Conservation (phyloP, 53 echinoderm and acorn worm species). For the Arbacia lixula region DNA sequence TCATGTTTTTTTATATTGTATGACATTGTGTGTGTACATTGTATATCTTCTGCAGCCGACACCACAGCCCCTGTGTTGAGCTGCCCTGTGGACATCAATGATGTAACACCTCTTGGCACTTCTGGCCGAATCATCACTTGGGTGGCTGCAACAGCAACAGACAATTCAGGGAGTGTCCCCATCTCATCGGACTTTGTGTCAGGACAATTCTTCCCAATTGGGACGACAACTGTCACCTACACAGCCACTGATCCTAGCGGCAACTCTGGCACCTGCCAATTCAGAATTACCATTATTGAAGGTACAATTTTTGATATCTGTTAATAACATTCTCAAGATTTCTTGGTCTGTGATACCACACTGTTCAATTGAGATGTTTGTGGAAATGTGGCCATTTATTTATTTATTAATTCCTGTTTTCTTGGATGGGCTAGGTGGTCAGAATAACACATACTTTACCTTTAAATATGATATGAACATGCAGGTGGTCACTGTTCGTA, state of each 20-base stretch:
- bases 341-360: too few species aligned
- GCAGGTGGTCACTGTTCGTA: not conserved
- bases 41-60: conserved; percentile 2
- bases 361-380: too few species aligned
- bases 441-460: too few species aligned
- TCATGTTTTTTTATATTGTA: too few species aligned
- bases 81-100: conserved; percentile 3
- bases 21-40: too few species aligned
- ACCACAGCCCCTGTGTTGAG: not conserved
- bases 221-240: conserved; percentile 69
- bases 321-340: too few species aligned
- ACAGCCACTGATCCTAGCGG: too few species aligned
- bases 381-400: conserved; percentile 33
- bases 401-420: conserved; percentile 38
- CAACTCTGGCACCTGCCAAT: too few species aligned
- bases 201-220: conserved; percentile 48
- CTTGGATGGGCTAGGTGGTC: too few species aligned
- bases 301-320: too few species aligned
- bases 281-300: too few species aligned
- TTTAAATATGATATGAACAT: too few species aligned
- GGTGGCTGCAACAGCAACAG: conserved; percentile 60
- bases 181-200: conserved; percentile 15
- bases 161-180: conserved; percentile 56
- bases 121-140: conserved; percentile 45
- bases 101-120: not conserved